phyloP scores from a whole-genome alignment of 1,140 invertebrate genomes.

The Reticulitermes speratus region DNA sequence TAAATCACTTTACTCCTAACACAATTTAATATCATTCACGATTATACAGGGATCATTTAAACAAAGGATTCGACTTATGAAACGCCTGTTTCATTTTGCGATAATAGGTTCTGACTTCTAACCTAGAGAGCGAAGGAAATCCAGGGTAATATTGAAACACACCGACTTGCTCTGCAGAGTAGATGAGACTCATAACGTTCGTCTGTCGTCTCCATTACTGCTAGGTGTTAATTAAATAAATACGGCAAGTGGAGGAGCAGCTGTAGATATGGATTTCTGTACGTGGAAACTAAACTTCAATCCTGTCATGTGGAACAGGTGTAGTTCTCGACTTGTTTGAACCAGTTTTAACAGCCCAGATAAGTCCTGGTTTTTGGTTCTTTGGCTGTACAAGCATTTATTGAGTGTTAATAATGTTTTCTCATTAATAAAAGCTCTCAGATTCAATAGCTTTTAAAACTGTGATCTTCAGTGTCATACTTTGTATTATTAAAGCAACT shows the following conservation, averaged over 20 bases:
- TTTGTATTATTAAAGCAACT: no score
- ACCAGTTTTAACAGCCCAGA: neutral
- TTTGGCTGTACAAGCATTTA: no score
- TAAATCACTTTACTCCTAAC: constrained; percentile 13
- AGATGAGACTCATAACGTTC: neutral
- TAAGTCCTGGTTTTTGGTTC: no score
- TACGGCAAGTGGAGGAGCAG: neutral
- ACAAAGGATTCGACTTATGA: neutral
- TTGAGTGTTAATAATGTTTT: no score
- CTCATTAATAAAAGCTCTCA: no score
- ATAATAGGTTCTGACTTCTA: constrained; percentile 6
- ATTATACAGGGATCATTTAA: constrained; percentile 17
- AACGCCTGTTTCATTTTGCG: neutral
- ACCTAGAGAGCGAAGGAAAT: neutral
- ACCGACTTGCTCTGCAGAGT: neutral
- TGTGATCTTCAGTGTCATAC: no score
- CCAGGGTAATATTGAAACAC: neutral
- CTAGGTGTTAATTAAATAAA: constrained; percentile 18
- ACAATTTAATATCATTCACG: constrained; percentile 9
- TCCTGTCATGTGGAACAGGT: neutral
- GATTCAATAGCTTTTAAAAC: no score
- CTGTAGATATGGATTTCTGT: neutral
- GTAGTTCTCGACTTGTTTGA: neutral
- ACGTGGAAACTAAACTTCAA: neutral
- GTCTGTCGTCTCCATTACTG: neutral